A percentile compares a stretch with the other conserved stretches of the same genome.
phyloP scores from a whole-genome alignment of 2,113 vertebrate genomes.

The Salvelinus alpinus region DNA sequence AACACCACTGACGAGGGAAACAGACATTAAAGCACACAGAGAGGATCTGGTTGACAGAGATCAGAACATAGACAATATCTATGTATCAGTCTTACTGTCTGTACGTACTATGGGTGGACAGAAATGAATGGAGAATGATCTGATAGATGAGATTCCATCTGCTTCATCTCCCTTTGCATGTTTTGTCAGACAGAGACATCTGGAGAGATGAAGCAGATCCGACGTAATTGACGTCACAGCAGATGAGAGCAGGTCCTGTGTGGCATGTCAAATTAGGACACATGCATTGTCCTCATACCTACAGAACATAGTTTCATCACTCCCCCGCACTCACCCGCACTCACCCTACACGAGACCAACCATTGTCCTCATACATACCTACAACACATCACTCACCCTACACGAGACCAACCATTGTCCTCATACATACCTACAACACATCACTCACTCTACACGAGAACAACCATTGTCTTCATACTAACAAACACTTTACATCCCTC shows the following conservation, averaged over 20 bases:
- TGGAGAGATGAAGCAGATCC: neutral
- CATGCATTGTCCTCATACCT: neutral
- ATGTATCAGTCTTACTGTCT: neutral
- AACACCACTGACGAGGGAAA: neutral
- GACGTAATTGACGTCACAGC: neutral
- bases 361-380: no score
- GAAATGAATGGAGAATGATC: neutral
- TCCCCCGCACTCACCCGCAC: neutral
- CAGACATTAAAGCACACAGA: neutral
- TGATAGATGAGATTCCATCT: neutral
- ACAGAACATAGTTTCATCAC: neutral
- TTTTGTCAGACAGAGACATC: neutral
- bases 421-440: no score
- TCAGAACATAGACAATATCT: no score
- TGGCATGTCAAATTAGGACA: neutral
- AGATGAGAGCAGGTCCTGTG: neutral
- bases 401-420: no score
- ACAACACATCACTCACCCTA: no score
- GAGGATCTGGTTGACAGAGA: neutral
- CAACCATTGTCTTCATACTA: neutral
- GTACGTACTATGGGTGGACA: neutral
- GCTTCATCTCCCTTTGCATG: no score
- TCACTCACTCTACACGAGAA: no score
- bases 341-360: no score
- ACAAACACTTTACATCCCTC: neutral